These are phyloP conservation scores for Gallinago stenura DNA, from an alignment of 2,797 vertebrate species.

Conservation along the genomic window DNA sequence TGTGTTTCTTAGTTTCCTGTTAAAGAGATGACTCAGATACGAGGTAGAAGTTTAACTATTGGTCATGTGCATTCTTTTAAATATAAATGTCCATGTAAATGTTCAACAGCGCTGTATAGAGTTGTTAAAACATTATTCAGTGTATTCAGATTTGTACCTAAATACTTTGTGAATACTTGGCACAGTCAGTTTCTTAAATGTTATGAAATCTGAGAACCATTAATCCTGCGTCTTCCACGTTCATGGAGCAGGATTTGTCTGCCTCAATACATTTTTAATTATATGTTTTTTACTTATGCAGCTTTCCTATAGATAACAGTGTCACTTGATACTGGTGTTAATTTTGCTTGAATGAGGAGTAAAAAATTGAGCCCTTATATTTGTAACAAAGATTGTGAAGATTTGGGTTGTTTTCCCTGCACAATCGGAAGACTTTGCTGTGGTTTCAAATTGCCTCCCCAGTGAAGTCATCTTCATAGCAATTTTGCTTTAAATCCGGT, in stretches of 20 bases:
- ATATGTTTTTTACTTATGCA: not conserved
- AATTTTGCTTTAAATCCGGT: not conserved
- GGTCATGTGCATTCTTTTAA: not conserved
- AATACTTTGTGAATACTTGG: constrained; percentile 18
- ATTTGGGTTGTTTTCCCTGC: not conserved
- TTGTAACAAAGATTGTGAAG: not conserved
- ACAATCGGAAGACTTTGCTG: not conserved
- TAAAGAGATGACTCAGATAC: not conserved
- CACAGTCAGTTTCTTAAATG: not conserved
- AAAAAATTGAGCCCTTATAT: not conserved
- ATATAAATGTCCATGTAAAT: not conserved
- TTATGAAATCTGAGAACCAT: not conserved
- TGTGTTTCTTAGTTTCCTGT: constrained; percentile 23
- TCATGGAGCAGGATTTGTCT: not conserved
- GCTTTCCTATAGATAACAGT: not conserved
- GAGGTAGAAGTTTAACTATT: not conserved
- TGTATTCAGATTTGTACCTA: constrained; percentile 2
- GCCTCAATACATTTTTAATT: not conserved
- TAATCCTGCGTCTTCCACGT: not conserved
- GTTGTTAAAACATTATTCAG: not conserved
- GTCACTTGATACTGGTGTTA: not conserved
- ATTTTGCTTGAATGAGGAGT: not conserved
- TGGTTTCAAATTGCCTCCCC: not conserved
- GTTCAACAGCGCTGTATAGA: not conserved
- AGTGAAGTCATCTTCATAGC: not conserved